Percentiles rank a stretch among this genome's conserved stretches.
Evolutionary conservation across 2,797 vertebrate species (phyloP).

Genomic region (Setipinna tenuifilis): DNA sequence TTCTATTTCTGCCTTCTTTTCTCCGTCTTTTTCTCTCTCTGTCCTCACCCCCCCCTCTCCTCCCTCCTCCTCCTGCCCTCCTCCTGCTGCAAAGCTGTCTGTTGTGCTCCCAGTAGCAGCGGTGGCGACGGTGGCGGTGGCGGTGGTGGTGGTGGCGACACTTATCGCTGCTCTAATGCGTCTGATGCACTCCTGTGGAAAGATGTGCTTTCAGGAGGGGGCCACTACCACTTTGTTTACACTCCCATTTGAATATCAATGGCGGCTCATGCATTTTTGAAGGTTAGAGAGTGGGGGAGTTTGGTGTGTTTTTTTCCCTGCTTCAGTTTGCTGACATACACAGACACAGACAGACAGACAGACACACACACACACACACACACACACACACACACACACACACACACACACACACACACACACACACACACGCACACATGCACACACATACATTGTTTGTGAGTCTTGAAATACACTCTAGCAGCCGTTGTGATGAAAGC

Average conservation of each 20-base stretch:
- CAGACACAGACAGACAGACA: neutral
- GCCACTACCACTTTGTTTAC: neutral
- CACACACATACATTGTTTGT: neutral
- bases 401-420: neutral
- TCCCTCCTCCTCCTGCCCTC: too few relatives aligned
- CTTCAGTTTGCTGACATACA: neutral
- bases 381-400: slow-evolving; percentile 5
- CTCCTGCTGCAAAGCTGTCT: neutral
- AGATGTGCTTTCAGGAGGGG: neutral
- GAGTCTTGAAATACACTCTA: neutral
- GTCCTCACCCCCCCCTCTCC: too few relatives aligned
- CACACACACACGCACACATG: neutral
- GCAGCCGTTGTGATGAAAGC: neutral
- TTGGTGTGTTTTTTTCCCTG: slow-evolving; percentile 1
- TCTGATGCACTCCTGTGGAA: neutral
- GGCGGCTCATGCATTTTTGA: slow-evolving; percentile 17
- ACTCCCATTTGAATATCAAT: slow-evolving; percentile 16
- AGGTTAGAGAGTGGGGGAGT: neutral
- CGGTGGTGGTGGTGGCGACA: too few relatives aligned
- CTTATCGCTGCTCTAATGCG: neutral
- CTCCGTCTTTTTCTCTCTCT: too few relatives aligned
- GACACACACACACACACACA: neutral
- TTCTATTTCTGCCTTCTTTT: too few relatives aligned
- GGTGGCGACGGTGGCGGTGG: too few relatives aligned
- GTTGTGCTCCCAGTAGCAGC: neutral